Conservation (phyloP, 2,888 invertebrate species). For the Biston betularia region DNA sequence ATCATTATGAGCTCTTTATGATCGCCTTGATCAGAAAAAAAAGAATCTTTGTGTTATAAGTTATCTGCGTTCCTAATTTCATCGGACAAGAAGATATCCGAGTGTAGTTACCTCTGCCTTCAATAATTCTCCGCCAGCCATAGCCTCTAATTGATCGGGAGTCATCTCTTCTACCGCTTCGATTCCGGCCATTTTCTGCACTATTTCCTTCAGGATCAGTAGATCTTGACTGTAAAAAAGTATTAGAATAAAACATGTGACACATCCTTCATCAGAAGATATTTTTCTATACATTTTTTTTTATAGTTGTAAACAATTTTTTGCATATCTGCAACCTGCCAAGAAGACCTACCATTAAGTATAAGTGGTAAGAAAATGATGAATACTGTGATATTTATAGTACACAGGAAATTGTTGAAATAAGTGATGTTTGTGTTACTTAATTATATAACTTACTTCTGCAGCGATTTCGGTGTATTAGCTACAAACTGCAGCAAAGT, state of each 20-base stretch:
- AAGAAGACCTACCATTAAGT: too few relatives aligned
- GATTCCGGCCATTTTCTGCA: conserved; percentile 99
- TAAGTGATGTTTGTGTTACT: background rate
- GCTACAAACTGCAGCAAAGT: too few relatives aligned
- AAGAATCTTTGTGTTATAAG: too few relatives aligned
- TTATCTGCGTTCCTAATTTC: background rate
- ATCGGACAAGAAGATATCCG: background rate
- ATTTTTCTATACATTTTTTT: background rate
- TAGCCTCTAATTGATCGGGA: conserved; percentile 97
- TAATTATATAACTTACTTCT: background rate
- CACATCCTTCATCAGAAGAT: background rate
- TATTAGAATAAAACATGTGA: background rate
- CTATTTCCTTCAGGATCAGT: conserved; percentile 97
- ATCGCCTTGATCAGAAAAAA: too few relatives aligned
- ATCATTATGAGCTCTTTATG: too few relatives aligned
- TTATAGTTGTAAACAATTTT: too few relatives aligned
- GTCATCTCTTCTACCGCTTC: conserved; percentile 99
- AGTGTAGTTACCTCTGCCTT: conserved; percentile 94
- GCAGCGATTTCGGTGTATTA: too few relatives aligned
- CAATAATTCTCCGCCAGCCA: conserved; percentile 98
- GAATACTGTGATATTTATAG: background rate
- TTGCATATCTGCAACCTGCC: too few relatives aligned
- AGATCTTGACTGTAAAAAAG: conserved; percentile 91
- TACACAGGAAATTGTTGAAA: background rate
- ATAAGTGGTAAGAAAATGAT: too few relatives aligned